phyloP scores from a whole-genome alignment of 2,797 vertebrate genomes.

The Cirrhinus molitorella region DNA sequence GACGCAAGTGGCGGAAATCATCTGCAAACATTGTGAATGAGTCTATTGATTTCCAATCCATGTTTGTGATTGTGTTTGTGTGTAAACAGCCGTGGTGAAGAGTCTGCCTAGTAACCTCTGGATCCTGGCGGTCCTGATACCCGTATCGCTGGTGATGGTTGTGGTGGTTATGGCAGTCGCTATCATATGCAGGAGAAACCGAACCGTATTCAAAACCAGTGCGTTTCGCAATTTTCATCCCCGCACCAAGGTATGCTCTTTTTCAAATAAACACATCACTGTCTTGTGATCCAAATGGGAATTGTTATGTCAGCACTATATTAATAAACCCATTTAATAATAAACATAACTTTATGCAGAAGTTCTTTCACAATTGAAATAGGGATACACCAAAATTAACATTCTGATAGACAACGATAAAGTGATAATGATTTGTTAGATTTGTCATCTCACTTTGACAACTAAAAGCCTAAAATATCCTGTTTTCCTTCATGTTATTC shows the following conservation, averaged over 20 bases:
- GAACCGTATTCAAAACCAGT: conserved; percentile 93
- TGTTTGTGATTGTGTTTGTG: conserved; percentile 32
- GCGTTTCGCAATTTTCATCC: conserved; percentile 91
- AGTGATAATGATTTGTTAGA: too few species aligned
- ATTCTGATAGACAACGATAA: too few species aligned
- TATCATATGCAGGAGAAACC: conserved; percentile 94
- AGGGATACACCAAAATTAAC: not conserved
- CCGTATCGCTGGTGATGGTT: conserved; percentile 89
- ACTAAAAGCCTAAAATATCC: not conserved
- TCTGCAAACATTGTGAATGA: conserved; percentile 22
- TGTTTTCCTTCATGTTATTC: not conserved
- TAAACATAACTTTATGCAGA: not conserved
- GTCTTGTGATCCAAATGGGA: too few species aligned
- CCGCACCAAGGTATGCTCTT: conserved; percentile 87
- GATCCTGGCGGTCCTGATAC: conserved; percentile 94
- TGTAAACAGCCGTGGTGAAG: conserved; percentile 89
- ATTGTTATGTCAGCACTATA: conserved; percentile 21
- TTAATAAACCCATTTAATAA: not conserved
- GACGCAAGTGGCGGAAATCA: conserved; percentile 28
- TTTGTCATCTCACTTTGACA: not conserved
- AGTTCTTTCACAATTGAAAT: not conserved
- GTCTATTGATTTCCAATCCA: conserved; percentile 27
- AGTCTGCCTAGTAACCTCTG: conserved; percentile 93
- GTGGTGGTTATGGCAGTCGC: conserved; percentile 94
- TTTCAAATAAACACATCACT: not conserved